Evolutionary conservation across 2,888 invertebrate genomes (phyloP), one percentile per base, ranked within the genome.

Genomic region (Platycnemis pennipes): DNA sequence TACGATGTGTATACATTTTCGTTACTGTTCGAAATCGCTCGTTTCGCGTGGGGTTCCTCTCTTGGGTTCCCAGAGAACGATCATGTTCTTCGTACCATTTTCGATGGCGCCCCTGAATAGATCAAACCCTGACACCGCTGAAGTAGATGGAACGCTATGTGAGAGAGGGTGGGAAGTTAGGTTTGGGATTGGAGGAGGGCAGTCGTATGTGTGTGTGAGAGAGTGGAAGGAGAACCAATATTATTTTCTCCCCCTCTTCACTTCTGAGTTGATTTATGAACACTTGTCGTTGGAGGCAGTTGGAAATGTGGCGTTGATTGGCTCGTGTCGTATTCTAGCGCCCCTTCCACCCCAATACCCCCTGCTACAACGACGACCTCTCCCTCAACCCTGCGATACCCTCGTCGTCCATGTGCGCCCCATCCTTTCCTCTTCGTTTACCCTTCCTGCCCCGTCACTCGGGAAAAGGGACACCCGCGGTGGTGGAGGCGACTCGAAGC

Each of bases 211-310:
- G 26, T 44, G 87, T 11, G 87, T 26, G 26, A 87, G 22, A 26
- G 42, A 2, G 42, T 45, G 86, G 86, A 42, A 26, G 77, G 77
- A 77, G 37, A 77, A 16, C 31, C 77, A 77, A 77, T 77, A 31
- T 77, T 77, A 77, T 77, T 77, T 37, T 63, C 77, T 77, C 37
- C 37, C 77, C 77, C 37, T 37, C 77, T 63, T 45, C 88, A 49
- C 88, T 88, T 88, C 88, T 49, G 88, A 56, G 53, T 89, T 89
- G 89, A 89, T 89, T 89, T 89, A 89, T 89, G 89, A 42, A 89
- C 89, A 56, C 89, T 89, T 89, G 89, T 89, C 87, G 87, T 87
- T 87, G 26, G 45, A 87, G 87, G 44, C 89, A 37, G 89, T 89
- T 89, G 53, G 89, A 89, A 89, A 56, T 56, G 56, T 56, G 37